Base-by-base conservation (phyloP, 2,888 invertebrate genomes). In the Eupithecia subfuscata region DNA sequence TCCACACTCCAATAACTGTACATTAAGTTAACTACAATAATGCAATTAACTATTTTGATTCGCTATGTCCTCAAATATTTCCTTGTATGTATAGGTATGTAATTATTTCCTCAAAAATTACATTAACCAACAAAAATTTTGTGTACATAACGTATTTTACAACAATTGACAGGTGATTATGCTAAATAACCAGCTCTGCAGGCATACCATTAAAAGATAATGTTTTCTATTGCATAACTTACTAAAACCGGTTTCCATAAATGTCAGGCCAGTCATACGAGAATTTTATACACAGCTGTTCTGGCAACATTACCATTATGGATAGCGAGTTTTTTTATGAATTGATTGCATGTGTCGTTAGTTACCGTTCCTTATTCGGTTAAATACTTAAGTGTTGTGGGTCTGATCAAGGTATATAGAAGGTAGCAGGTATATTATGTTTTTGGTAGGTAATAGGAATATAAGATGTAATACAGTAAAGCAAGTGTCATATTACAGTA, bases 211-310 rank as follows among this genome's bases (percentile, higher is more conserved):
- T 89, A 88, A 86, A 85, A 83, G 85, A 88, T 91, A 89, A 88
- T 88, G 85, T 88, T 89, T 89, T 90, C 88, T 89, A 87, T 94
- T 93, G 92, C 93, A 91, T 93, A 92, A 92, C 88, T 90, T 88
- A 87, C 81, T 72, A 85, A 74, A 91, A 93, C 92, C 83, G 89
- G 93, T 92, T 91, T 83, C 84, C 81, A 87, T 89, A 87, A 92
- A 92, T 91, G 91, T 88, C 92, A 91, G 86, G 82, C 85, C 84
- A 88, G 83, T 85, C 86, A 87, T 89, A 86, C 86, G 82, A 84
- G 84, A 84, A 84, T 85, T 90, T 86, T 86, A 87, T 85, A 84
- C 84, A 86, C 90, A 91, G 90, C 91, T 90, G 91, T 90, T 88
- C 87, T 90, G 86, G 87, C 88, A 84, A 87, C 88, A 82, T 82